Evolutionary conservation across 2,113 vertebrate species (phyloP).

Genomic region (Ia io): DNA sequence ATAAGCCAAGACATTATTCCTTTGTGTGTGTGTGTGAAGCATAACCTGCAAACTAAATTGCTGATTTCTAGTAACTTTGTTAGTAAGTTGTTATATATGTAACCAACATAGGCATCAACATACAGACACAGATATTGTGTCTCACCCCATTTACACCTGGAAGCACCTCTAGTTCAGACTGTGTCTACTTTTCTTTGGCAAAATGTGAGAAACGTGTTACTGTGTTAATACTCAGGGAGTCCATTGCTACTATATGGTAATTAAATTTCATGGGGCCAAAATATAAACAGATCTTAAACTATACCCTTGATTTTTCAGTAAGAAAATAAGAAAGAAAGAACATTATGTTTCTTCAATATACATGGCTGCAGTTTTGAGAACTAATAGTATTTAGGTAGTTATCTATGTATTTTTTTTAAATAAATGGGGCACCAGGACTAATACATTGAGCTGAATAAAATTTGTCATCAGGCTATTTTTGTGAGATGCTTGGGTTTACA

Average conservation of each 20-base stretch:
- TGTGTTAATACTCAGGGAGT: neutral
- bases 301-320: neutral
- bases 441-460: neutral
- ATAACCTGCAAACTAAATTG: neutral
- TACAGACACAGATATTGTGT: neutral
- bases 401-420: neutral
- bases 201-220: neutral
- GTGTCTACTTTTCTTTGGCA: neutral
- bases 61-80: constrained; percentile 13
- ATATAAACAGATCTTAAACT: constrained; percentile 30
- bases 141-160: neutral
- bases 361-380: neutral
- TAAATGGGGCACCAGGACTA: neutral
- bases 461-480: neutral
- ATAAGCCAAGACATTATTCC: neutral
- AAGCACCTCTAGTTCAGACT: neutral
- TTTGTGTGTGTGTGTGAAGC: neutral
- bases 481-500: constrained; percentile 6
- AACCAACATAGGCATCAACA: neutral
- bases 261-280: neutral
- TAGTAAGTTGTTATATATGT: neutral
- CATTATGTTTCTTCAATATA: neutral
- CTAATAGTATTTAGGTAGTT: neutral
- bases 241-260: neutral
- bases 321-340: neutral